Base-by-base conservation (phyloP, 2,113 vertebrate species). In the Pangasianodon gigas region DNA sequence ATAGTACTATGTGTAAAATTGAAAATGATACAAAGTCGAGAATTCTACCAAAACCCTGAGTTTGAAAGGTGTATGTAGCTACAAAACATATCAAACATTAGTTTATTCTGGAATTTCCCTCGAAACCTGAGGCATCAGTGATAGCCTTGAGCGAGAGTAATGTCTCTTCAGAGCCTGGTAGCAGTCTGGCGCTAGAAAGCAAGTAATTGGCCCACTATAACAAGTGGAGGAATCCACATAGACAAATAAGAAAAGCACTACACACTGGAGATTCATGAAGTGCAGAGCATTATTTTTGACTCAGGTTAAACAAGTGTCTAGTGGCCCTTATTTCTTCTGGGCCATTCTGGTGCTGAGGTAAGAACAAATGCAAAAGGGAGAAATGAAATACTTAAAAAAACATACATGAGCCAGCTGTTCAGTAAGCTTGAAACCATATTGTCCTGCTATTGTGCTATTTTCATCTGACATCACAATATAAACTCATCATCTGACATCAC, bases 141-240 rank as follows among this genome's bases (percentile, higher is more conserved):
- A 51, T 16, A 11, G 44, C 44, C 44, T 29, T 79, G 46, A 80
- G 77, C 52, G 77, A 84, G 75, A 65, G 65, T 89, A 85, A 86
- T 77, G 54, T 56, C 58, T 87, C 88, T 46, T 41, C 16, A 52
- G 86, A 90, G 79, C 91, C 44, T 24, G 41, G n/a, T 87, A 86
- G 54, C 84, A 56, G 56, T 91, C 89, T 86, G 41, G 62, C 52
- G 60, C 54, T 7, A 51, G 74, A 88, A 75, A 86, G 77, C 44
- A 77, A 87, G 84, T 82, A 89, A 90, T 84, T 90, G 90, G 82
- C 86, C 89, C 71, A 85, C 88, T 91, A 87, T 60, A 89, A 89
- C 56, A 29, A 90, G 56, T 85, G 82, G 86, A 87, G 52, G 87
- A 51, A 46, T 92, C 88, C 84, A 74, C 52, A 41, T 85, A 89